Percentiles rank a stretch among this genome's conserved stretches.
These are phyloP conservation scores for Acanthisitta chloris DNA, from an alignment of 2,113 vertebrate genomes.

Conservation along the genomic window DNA sequence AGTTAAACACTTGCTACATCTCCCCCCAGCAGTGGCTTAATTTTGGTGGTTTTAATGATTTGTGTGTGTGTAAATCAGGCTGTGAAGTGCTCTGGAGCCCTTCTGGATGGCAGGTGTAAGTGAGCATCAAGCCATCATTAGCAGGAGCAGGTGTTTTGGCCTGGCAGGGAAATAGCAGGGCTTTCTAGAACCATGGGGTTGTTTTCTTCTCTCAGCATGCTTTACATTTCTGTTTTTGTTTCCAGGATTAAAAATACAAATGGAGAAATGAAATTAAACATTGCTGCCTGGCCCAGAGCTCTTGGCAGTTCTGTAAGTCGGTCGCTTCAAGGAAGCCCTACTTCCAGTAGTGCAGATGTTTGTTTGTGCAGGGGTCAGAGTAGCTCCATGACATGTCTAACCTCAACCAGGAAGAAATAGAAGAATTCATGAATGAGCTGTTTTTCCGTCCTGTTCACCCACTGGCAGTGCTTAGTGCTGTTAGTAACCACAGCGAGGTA, in stretches of 20 bases:
- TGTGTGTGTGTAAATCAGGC: slow-evolving; percentile 28
- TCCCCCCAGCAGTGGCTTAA: not conserved
- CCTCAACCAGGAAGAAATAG: slow-evolving; percentile 1
- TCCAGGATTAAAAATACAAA: slow-evolving; percentile 58
- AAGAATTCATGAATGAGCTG: slow-evolving; percentile 52
- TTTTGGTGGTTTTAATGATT: slow-evolving; percentile 55
- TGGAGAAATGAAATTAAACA: slow-evolving; percentile 64
- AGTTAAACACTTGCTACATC: slow-evolving; percentile 19
- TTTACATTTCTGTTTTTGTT: slow-evolving; percentile 47
- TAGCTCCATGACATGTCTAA: slow-evolving; percentile 10
- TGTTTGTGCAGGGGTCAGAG: slow-evolving; percentile 19
- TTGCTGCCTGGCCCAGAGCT: slow-evolving; percentile 1
- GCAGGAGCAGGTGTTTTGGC: slow-evolving; percentile 50
- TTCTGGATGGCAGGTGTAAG: slow-evolving; percentile 62
- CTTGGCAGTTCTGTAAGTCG: slow-evolving; percentile 33
- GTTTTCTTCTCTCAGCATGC: slow-evolving; percentile 12
- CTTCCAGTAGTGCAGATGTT: slow-evolving; percentile 60
- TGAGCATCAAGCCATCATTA: slow-evolving; percentile 45
- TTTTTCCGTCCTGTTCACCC: not conserved
- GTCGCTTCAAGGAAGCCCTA: slow-evolving; percentile 38
- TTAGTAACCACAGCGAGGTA: not conserved
- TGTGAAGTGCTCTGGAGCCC: slow-evolving; percentile 33
- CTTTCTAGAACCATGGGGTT: slow-evolving; percentile 24
- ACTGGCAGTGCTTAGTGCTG: not conserved
- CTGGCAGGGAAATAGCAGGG: slow-evolving; percentile 40